Evolutionary conservation across 53 echinoderm and acorn worm species (phyloP), one percentile per base, ranked within the genome.

Genomic region (Arbacia lixula): DNA sequence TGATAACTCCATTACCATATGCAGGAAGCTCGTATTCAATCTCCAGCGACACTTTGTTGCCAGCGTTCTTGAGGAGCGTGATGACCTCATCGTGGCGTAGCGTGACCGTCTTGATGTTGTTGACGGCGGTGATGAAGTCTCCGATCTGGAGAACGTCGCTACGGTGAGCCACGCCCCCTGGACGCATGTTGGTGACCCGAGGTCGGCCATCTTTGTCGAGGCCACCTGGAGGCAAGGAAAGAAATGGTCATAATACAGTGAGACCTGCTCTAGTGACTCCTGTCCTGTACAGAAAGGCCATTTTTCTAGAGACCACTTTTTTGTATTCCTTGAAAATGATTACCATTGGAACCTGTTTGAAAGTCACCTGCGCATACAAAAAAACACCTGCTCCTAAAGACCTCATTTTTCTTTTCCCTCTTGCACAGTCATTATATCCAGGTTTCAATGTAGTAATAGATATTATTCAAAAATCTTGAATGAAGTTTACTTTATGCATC

Each of bases 51-150:
- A 98, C 91, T 53, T 86, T 88, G 20, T 97, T 91, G 25, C 99
- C 99, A 8, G 92, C 87, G 56, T 86, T 94, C 78, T 95, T 98
- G 26, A 98, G 85, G 32, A 94, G 85, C 24, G 88, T 92, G 71
- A 98, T 98, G 68, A 98, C 94, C 57, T 98, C 99, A 42, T 98
- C 99, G 36, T 98, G 99, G 56, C 90, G 64, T 31, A 98, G 85
- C 29, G 89, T 94, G 42, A 81, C 57, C 12, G 94, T 95, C 85
- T 94, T 92, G 29, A 92, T 86, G 46, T 87, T 89, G 42, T 90
- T 92, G 64, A 98, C 94, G 5, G 94, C 90, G 12, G 89, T 94
- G 79, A 98, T 95, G 71, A 92, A 88, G 42, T 98, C 99, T 16
- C 94, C 91, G 0, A 39, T 84, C 85, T 86, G 88, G 27, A 90